Base-by-base conservation (phyloP, 2,797 vertebrate species). In the Cuculus canorus region DNA sequence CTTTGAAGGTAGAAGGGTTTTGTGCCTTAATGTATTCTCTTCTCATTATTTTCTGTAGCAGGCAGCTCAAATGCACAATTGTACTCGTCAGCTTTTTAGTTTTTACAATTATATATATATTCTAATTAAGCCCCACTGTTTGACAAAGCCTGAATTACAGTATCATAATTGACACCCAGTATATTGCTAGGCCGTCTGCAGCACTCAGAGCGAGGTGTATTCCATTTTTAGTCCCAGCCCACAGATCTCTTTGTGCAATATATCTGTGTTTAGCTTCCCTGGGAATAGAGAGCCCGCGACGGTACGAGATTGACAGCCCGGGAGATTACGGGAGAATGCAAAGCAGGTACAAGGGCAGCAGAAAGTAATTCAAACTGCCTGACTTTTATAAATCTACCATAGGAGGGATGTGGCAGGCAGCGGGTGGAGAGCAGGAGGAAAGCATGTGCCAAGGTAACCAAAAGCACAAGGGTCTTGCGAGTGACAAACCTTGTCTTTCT, bases 41-140 rank as follows among this genome's bases (percentile, higher is more conserved):
- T 86, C 92, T 96, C 94, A 90, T 96, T 95, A 96, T 95, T 96
- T 97, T 86, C 93, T 90, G 72, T 86, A 96, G 97, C 95, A 95
- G 91, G 95, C 91, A 92, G 95, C 88, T 97, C 92, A 59, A 84
- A 97, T 23, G 71, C 39, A 6, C 88, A 95, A 96, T 96, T 96
- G 96, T 94, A 83, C 79, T 95, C 60, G 35, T 91, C 96, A 91
- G 92, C 88, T 85, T 96, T 91, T 88, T 75, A 79, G 57, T 93
- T 94, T 93, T 88, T 95, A 96, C 80, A 97, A 96, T 96, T 97
- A 96, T 75, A 92, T 95, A 95, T 95, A 94, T 95, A 96, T 96
- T 97, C 96, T 97, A 98, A 97, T 96, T 98, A 97, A 96, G 87
- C 82, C 91, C 86, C 71, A 82, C 95, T 95, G 97, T 90, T 96